Evolutionary conservation across 2,113 vertebrate species (phyloP).

Genomic region (Takifugu flavidus): DNA sequence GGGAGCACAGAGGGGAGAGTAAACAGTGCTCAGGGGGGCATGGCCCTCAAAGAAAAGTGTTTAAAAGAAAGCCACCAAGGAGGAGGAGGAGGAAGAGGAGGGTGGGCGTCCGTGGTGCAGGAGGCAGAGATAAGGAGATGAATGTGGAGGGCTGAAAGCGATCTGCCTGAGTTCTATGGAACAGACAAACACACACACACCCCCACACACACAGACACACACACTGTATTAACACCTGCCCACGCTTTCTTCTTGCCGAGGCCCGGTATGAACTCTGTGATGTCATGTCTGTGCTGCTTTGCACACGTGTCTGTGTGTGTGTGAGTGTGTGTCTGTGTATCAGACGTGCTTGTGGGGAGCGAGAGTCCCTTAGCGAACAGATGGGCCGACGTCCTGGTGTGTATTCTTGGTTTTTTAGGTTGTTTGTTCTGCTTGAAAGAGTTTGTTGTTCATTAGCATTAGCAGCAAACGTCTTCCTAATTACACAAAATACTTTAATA

Average conservation of each 20-base stretch:
- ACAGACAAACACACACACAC: constrained; percentile 38
- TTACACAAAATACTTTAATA: constrained; percentile 55
- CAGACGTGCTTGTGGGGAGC: constrained; percentile 24
- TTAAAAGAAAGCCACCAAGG: constrained; percentile 28
- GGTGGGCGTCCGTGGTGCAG: constrained; percentile 2
- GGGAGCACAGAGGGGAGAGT: constrained; percentile 42
- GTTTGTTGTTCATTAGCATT: constrained; percentile 56
- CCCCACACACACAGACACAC: constrained; percentile 1
- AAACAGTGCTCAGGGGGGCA: constrained; percentile 66
- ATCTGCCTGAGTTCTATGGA: constrained; percentile 39
- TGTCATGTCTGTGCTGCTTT: constrained; percentile 57
- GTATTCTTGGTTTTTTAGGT: constrained; percentile 32
- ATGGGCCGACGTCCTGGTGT: constrained; percentile 56
- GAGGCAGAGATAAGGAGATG: constrained; percentile 37
- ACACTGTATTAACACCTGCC: constrained; percentile 49
- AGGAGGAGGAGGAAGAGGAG: constrained; percentile 5
- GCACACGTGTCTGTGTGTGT: constrained; percentile 36
- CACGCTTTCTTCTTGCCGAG: constrained; percentile 48
- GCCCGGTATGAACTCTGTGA: constrained; percentile 49
- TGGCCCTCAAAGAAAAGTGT: constrained; percentile 55
- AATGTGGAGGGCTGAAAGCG: constrained; percentile 25
- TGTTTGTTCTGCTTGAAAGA: constrained; percentile 63
- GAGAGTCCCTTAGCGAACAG: constrained; percentile 55
- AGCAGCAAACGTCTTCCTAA: constrained; percentile 53
- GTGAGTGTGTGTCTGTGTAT: constrained; percentile 28